These are phyloP conservation scores for Leucophenga montana DNA, from an alignment of 2,888 invertebrate species.

Conservation along the genomic window DNA sequence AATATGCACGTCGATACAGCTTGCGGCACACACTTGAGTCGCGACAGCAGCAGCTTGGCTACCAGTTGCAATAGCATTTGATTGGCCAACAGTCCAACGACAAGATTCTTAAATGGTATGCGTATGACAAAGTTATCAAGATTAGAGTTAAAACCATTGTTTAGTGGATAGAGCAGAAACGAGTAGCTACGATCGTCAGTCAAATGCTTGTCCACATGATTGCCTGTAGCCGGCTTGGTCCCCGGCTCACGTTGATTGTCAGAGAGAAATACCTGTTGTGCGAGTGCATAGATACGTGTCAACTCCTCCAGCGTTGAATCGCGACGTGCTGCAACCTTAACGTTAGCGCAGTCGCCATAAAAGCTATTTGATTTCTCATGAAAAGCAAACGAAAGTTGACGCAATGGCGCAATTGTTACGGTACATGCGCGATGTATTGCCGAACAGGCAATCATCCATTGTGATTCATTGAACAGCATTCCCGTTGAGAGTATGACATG, in stretches of 20 bases:
- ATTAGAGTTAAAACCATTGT: conserved; percentile 81
- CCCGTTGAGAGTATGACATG: conserved; percentile 89
- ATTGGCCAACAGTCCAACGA: conserved; percentile 91
- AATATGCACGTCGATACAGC: conserved; percentile 74
- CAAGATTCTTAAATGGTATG: conserved; percentile 89
- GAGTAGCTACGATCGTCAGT: conserved; percentile 91
- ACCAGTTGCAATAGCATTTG: conserved; percentile 94
- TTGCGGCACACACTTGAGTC: conserved; percentile 78
- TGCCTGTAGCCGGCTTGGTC: conserved; percentile 38
- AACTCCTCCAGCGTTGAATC: conserved; percentile 90
- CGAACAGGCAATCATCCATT: conserved; percentile 90
- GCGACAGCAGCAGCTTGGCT: conserved; percentile 88
- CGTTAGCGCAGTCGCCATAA: conserved; percentile 92
- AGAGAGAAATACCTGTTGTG: conserved; percentile 89
- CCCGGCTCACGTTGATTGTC: conserved; percentile 74
- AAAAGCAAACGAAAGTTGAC: conserved; percentile 91
- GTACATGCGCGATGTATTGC: conserved; percentile 88
- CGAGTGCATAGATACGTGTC: conserved; percentile 87
- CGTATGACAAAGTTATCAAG: conserved; percentile 86
- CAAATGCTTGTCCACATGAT: conserved; percentile 73
- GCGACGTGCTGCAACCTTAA: conserved; percentile 92
- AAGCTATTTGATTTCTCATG: conserved; percentile 94
- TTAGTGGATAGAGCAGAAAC: conserved; percentile 87
- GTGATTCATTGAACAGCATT: conserved; percentile 83
- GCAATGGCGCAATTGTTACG: conserved; percentile 89